A percentile compares a stretch with the other conserved stretches of the same genome.
Conservation (phyloP, 2,797 vertebrate genomes). For the Pangasius mekongensis region DNA sequence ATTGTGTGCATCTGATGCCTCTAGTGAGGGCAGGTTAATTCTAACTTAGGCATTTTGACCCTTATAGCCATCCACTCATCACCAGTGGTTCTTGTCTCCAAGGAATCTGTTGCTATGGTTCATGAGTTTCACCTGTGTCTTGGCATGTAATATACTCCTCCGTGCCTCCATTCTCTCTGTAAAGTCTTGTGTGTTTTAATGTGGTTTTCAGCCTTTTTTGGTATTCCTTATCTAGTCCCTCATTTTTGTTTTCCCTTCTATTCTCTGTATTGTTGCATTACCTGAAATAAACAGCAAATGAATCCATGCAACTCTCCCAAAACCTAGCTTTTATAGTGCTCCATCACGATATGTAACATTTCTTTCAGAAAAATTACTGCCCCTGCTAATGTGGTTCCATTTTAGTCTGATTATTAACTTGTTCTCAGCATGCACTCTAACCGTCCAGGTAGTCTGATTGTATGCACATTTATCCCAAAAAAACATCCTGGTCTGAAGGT, state of each 20-base stretch:
- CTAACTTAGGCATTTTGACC: neutral
- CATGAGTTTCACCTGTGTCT: conserved; percentile 22
- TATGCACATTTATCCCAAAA: neutral
- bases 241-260: neutral
- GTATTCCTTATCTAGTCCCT: neutral
- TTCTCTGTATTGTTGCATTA: neutral
- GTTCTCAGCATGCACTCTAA: neutral
- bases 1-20: neutral
- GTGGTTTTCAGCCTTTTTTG: neutral
- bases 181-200: neutral
- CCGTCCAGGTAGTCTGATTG: neutral
- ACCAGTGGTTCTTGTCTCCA: neutral
- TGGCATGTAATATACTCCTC: neutral
- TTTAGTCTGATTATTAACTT: neutral
- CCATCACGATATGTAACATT: neutral
- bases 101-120: conserved; percentile 29
- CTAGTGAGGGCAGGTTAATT: neutral
- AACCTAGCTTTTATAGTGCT: neutral
- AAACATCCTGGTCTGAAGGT: neutral
- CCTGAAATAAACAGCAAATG: neutral
- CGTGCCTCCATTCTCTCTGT: too few relatives aligned
- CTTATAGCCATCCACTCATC: conserved; percentile 2
- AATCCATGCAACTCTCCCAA: neutral
- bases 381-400: neutral
- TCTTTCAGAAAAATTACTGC: neutral